Conservation (phyloP, 64 coral and sea anemone species). For the Stichodactyla helianthus region DNA sequence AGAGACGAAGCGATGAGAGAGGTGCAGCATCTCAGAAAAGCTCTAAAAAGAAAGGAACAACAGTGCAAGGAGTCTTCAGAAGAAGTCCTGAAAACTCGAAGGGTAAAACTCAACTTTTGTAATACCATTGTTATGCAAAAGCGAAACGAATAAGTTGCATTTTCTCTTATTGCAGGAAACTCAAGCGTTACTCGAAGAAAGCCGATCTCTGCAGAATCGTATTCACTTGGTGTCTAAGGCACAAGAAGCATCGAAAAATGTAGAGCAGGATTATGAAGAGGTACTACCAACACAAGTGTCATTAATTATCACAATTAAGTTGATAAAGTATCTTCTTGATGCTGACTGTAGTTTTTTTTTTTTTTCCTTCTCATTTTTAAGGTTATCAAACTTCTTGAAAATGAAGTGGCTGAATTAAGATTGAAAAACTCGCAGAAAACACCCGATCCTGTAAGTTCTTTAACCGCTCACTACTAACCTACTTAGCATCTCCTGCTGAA, state of each 20-base stretch:
- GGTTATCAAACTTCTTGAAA: slow-evolving; percentile 84
- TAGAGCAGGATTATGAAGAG: slow-evolving; percentile 90
- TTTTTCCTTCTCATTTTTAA: background rate
- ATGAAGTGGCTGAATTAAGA: slow-evolving; percentile 69
- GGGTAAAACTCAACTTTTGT: slow-evolving; percentile 17
- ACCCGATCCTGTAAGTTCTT: slow-evolving; percentile 59
- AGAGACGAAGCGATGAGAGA: slow-evolving; percentile 88
- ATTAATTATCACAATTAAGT: too few relatives aligned
- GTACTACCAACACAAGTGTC: slow-evolving; percentile 2
- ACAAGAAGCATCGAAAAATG: slow-evolving; percentile 66
- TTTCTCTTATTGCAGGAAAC: slow-evolving; percentile 47
- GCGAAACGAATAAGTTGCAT: background rate
- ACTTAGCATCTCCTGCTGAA: too few relatives aligned
- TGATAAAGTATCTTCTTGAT: background rate
- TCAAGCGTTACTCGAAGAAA: slow-evolving; percentile 72
- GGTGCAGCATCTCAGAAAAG: slow-evolving; percentile 68
- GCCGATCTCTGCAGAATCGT: slow-evolving; percentile 73
- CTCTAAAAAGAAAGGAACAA: slow-evolving; percentile 57
- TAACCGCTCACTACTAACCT: background rate
- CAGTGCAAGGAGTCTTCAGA: slow-evolving; percentile 58
- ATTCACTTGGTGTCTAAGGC: slow-evolving; percentile 83
- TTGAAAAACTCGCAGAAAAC: slow-evolving; percentile 57
- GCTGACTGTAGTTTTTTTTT: background rate
- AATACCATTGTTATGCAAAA: background rate
- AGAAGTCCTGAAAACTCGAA: slow-evolving; percentile 67